These are phyloP conservation scores for Orientallactaga bullata DNA, from an alignment of 2,113 vertebrate species.

Conservation along the genomic window DNA sequence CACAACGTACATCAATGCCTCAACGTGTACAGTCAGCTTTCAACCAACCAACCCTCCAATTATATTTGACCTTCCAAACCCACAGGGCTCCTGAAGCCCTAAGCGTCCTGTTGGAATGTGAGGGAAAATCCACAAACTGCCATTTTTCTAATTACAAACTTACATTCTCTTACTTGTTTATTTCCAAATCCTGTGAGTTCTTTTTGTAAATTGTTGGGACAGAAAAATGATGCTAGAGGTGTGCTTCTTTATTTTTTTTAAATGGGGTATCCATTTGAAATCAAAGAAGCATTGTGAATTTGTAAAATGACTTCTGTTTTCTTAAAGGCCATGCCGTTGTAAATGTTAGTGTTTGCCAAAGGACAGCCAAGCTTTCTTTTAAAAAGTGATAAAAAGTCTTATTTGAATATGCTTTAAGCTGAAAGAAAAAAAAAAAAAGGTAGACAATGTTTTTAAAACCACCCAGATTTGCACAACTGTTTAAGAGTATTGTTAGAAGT, in stretches of 20 bases:
- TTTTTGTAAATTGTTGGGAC: slow-evolving; percentile 92
- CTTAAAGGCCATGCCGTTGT: slow-evolving; percentile 92
- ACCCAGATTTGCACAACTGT: slow-evolving; percentile 90
- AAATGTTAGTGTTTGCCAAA: slow-evolving; percentile 92
- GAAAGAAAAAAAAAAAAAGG: slow-evolving; percentile 77
- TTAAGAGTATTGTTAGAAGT: slow-evolving; percentile 81
- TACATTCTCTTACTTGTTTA: slow-evolving; percentile 89
- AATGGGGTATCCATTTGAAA: slow-evolving; percentile 93
- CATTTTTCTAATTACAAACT: slow-evolving; percentile 91
- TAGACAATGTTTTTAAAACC: slow-evolving; percentile 87
- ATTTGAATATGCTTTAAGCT: slow-evolving; percentile 95
- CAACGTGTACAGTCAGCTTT: slow-evolving; percentile 98
- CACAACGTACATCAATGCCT: slow-evolving; percentile 98
- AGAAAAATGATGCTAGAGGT: slow-evolving; percentile 85
- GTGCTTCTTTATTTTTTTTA: slow-evolving; percentile 88
- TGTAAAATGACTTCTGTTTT: slow-evolving; percentile 91
- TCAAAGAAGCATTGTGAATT: slow-evolving; percentile 94
- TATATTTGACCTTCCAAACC: slow-evolving; percentile 98
- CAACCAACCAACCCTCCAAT: slow-evolving; percentile 99
- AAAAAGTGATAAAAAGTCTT: slow-evolving; percentile 87
- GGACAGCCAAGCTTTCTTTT: slow-evolving; percentile 94
- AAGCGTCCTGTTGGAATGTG: slow-evolving; percentile 68
- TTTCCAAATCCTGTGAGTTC: slow-evolving; percentile 88
- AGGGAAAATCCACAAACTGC: slow-evolving; percentile 87
- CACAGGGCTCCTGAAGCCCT: slow-evolving; percentile 94